Base-by-base conservation (phyloP, 2,797 vertebrate genomes). In the Scolopax bukidnonensis region DNA sequence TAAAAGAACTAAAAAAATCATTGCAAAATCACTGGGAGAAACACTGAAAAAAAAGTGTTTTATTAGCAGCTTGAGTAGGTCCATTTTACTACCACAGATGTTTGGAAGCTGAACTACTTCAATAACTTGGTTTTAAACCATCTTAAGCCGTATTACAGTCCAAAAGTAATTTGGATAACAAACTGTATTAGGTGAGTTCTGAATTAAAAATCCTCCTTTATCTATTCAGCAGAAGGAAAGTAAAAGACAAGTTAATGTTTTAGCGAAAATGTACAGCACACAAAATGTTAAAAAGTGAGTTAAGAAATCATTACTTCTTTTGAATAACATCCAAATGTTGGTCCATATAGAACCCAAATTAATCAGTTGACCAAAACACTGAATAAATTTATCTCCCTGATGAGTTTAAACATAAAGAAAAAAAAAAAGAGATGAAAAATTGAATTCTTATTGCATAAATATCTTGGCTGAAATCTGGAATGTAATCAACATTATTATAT, bases 101-200 rank as follows among this genome's bases (percentile, higher is more conserved):
- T 90, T 51, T 48, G 65, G 73, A 90, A 63, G 70, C 57, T 87
- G 43, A 91, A 86, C 45, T 59, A 53, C 54, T 92, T 81, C 69
- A 67, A 56, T 73, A 93, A 94, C 53, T 83, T 91, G 68, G 45
- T 68, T 77, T 96, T 81, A 95, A 95, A 71, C 18, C 41, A 84
- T 92, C 61, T 54, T 87, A 94, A 94, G 28, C 57, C 0, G 3
- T 30, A 83, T 93, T 89, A 93, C 24, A 59, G 79, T 41, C 69
- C 78, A 61, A 69, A 92, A 94, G 65, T 32, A 93, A 92, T 95
- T 83, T 48, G 64, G 57, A 91, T 78, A 91, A 94, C 28, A 85
- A 91, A 94, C 33, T 63, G 75, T 33, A 85, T 89, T 94, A 92
- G 28, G 69, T 32, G 53, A 87, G n/a, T 73, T 65, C 73, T 41